Evolutionary conservation across 1,140 invertebrate species (phyloP).

Genomic region (Carposina sasakii): DNA sequence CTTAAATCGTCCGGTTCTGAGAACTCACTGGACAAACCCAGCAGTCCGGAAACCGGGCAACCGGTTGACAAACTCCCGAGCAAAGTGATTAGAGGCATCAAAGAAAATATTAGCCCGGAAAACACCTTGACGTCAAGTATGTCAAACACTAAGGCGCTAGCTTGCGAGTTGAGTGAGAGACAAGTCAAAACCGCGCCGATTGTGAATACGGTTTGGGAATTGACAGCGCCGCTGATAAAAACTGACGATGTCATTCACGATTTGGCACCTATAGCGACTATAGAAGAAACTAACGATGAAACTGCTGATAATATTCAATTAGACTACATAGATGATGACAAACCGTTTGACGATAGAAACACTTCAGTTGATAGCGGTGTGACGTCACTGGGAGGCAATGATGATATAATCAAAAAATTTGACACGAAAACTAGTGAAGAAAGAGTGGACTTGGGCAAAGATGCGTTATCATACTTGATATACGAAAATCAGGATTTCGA

Average conservation of each 20-base stretch:
- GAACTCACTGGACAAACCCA: slow-evolving; percentile 52
- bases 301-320: slow-evolving; percentile 44
- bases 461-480: slow-evolving; percentile 54
- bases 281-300: slow-evolving; percentile 54
- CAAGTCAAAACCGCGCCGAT: slow-evolving; percentile 38
- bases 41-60: slow-evolving; percentile 51
- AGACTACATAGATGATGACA: slow-evolving; percentile 52
- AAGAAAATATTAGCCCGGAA: slow-evolving; percentile 69
- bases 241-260: slow-evolving; percentile 42
- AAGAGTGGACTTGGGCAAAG: slow-evolving; percentile 52
- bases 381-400: slow-evolving; percentile 18
- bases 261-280: slow-evolving; percentile 56
- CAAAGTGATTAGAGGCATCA: slow-evolving; percentile 64
- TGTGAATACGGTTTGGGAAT: slow-evolving; percentile 34
- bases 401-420: slow-evolving; percentile 21
- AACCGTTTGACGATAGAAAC: slow-evolving; percentile 33
- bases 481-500: slow-evolving; percentile 46
- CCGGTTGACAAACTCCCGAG: slow-evolving; percentile 61
- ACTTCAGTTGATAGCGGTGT: slow-evolving; percentile 19
- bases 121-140: slow-evolving; percentile 64
- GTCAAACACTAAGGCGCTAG: slow-evolving; percentile 53
- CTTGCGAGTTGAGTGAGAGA: slow-evolving; percentile 47
- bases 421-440: slow-evolving; percentile 16
- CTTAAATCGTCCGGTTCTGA: slow-evolving; percentile 52
- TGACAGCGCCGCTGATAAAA: slow-evolving; percentile 22